Base-by-base conservation (phyloP, 2,113 vertebrate species). In the Aldabrachelys gigantea region DNA sequence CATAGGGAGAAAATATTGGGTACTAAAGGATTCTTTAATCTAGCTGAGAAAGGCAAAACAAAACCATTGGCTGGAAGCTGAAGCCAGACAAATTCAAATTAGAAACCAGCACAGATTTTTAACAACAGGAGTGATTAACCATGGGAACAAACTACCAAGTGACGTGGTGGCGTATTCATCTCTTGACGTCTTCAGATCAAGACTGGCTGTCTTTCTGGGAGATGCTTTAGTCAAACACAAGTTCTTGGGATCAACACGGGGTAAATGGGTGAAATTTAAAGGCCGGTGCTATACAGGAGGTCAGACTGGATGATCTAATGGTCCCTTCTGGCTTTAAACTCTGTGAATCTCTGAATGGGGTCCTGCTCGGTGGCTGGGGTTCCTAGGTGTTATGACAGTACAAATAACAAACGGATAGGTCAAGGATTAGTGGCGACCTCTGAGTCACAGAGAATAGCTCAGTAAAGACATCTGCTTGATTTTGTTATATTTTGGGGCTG, bases 51-150 rank as follows among this genome's bases (percentile, higher is more conserved):
- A 76, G 59, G 31, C 44, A 49, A 49, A 95, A 89, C 3, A 80
- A 91, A 87, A 54, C 14, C 38, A 87, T 56, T 0, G 0, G 57
- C 76, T 52, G n/a, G 85, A 56, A 56, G 53, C 52, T n/a, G 87
- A 82, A 92, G 78, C 52, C 79, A 84, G 82, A 9, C n/a, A 1
- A 56, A 89, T 89, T 2, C 1, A 1, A 29, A 5, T 59, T 62
- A 29, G 52, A 82, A 69, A 52, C 54, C 31, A 72, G 35, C 3
- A 22, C 3, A 3, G 6, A 13, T 14, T 0, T 0, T 4, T 78
- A 72, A 69, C 82, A 82, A 82, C 14, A 10, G 41, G 72, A 41
- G 25, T 27, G 27, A 21, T 69, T 75, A 76, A 72, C 84, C 84
- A 41, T 0, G 0, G 31, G 54, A 93, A 21, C 38, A 50, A 96